phyloP scores from a whole-genome alignment of 2,888 invertebrate genomes.

The Latrodectus elegans region DNA sequence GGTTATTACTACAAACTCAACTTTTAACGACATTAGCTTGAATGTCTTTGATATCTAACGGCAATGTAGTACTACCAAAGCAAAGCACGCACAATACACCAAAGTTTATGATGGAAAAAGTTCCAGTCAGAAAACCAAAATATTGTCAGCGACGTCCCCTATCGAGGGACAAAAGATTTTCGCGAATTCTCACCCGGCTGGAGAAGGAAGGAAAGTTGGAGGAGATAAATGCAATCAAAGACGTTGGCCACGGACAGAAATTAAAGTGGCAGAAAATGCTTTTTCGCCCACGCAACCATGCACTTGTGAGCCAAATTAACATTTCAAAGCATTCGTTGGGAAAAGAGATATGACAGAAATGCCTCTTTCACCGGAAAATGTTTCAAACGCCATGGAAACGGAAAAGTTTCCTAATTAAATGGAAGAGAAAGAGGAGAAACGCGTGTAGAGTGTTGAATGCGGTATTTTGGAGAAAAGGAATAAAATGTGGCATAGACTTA shows the following conservation, averaged over 20 bases:
- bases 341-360: background rate
- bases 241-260: background rate
- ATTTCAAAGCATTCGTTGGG: background rate
- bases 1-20: no score
- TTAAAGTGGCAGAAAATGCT: background rate
- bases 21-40: no score
- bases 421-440: background rate
- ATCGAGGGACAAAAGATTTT: no score
- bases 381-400: background rate
- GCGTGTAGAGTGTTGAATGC: background rate
- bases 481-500: background rate
- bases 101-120: no score
- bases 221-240: no score
- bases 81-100: no score
- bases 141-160: no score
- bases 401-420: slow-evolving; percentile 2
- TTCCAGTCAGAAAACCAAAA: no score
- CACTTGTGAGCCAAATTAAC: background rate
- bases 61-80: no score
- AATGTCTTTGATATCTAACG: no score
- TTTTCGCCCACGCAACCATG: background rate
- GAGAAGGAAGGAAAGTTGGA: no score
- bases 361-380: background rate
- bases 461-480: background rate
- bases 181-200: no score